phyloP scores from a whole-genome alignment of 2,113 vertebrate species.

The Cariama cristata region DNA sequence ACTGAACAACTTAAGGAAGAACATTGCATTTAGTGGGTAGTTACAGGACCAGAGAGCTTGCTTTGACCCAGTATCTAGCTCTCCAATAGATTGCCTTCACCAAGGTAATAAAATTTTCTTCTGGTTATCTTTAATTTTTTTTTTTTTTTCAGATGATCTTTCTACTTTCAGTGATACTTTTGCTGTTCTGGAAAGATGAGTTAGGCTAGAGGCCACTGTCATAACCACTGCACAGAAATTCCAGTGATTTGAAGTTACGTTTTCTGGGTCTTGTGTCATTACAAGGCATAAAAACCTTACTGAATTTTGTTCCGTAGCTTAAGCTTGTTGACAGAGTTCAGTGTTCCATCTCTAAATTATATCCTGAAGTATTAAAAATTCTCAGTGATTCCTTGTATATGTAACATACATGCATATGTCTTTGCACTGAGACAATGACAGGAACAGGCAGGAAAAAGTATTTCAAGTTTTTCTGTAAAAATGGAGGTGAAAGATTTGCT shows the following conservation, averaged over 20 bases:
- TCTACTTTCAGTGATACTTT: neutral
- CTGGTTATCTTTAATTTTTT: neutral
- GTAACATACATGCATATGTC: rapidly evolving
- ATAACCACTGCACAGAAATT: neutral
- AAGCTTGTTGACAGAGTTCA: neutral
- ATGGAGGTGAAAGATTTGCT: neutral
- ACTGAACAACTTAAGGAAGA: neutral
- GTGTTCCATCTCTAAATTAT: neutral
- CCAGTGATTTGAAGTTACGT: neutral
- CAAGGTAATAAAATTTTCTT: neutral
- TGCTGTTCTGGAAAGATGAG: neutral
- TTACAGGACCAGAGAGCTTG: neutral
- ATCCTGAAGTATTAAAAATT: neutral
- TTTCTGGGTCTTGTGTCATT: neutral
- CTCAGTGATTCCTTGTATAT: neutral
- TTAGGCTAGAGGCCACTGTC: neutral
- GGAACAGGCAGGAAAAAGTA: neutral
- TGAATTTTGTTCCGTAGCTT: neutral
- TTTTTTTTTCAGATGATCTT: neutral
- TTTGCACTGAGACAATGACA: neutral
- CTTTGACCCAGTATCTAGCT: neutral
- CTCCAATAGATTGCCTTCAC: neutral
- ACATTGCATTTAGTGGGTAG: neutral
- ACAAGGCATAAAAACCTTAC: neutral
- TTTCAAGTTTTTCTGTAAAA: neutral